Evolutionary conservation across 1,140 invertebrate species (phyloP).

Genomic region (Drosophila pectinifera): DNA sequence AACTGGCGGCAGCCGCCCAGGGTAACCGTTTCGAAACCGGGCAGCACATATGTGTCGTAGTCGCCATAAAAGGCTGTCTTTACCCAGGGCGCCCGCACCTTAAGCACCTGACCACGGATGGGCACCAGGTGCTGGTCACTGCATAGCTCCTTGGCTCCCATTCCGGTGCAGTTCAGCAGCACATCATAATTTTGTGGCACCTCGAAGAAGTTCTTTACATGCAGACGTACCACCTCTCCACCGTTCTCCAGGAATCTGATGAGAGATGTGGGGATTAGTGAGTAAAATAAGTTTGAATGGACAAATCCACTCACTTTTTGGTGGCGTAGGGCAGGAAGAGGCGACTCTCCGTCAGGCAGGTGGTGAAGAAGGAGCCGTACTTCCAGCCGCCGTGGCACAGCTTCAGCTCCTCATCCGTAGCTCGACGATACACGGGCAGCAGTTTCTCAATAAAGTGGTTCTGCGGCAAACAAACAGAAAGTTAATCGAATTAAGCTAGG

Average conservation of each 20-base stretch:
- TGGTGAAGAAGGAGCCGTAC: conserved; percentile 92
- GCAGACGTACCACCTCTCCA: conserved; percentile 86
- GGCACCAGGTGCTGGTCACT: conserved; percentile 92
- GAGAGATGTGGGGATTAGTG: neutral
- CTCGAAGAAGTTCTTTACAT: conserved; percentile 88
- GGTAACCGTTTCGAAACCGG: conserved; percentile 90
- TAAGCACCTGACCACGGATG: conserved; percentile 95
- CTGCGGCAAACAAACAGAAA: conserved; percentile 83
- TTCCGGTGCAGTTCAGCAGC: conserved; percentile 95
- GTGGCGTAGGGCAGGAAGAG: conserved; percentile 91
- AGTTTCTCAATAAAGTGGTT: conserved; percentile 91
- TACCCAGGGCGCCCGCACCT: conserved; percentile 95
- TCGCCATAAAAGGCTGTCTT: conserved; percentile 95
- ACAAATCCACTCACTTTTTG: conserved; percentile 85
- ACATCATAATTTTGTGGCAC: conserved; percentile 89
- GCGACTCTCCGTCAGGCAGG: conserved; percentile 90
- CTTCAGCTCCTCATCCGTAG: conserved; percentile 89
- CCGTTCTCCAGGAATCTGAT: conserved; percentile 87
- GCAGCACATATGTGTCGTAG: conserved; percentile 93
- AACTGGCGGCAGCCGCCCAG: conserved; percentile 93
- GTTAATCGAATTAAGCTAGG: conserved; percentile 29
- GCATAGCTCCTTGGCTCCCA: conserved; percentile 92
- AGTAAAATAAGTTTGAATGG: neutral
- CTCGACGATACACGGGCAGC: conserved; percentile 90
- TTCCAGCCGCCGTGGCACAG: conserved; percentile 91